phyloP scores from a whole-genome alignment of 2,113 vertebrate genomes.

The Verasper variegatus region DNA sequence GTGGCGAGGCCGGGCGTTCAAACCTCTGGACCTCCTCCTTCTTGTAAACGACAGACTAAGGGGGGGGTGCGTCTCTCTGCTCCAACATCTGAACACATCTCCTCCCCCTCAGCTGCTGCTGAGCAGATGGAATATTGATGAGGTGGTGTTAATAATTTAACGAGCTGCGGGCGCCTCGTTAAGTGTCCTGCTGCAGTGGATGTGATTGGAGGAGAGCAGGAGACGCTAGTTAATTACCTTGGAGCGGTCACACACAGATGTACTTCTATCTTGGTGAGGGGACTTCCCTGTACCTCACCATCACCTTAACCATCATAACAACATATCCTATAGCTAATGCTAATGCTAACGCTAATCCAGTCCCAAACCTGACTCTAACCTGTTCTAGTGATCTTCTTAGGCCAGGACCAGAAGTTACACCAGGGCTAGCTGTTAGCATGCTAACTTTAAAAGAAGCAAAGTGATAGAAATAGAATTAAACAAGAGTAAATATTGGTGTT shows the following conservation, averaged over 20 bases:
- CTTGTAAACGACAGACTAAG: constrained; percentile 20
- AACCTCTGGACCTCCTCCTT: constrained; percentile 27
- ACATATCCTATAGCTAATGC: not conserved
- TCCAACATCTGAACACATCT: constrained; percentile 24
- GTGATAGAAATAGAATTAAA: too few species aligned
- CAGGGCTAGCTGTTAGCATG: too few species aligned
- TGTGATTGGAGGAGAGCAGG: constrained; percentile 64
- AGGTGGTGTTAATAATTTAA: constrained; percentile 64
- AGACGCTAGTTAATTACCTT: constrained; percentile 10
- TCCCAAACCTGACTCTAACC: not conserved
- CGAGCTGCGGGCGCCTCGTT: constrained; percentile 35
- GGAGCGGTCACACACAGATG: not conserved
- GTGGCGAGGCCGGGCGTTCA: not conserved
- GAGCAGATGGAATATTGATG: constrained; percentile 69
- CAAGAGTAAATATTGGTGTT: too few species aligned
- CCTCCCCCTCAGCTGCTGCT: constrained; percentile 6
- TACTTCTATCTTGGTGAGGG: not conserved
- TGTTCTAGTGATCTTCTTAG: too few species aligned
- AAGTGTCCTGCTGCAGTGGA: constrained; percentile 37
- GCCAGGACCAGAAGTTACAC: too few species aligned
- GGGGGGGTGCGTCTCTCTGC: constrained; percentile 3
- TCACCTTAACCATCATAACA: not conserved
- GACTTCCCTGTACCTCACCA: not conserved
- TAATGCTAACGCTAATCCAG: not conserved
- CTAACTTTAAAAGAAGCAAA: too few species aligned